Percentiles rank a stretch among this genome's conserved stretches.
These are phyloP conservation scores for Amblyopsis hoosieri DNA, from an alignment of 2,797 vertebrate species.

Conservation along the genomic window DNA sequence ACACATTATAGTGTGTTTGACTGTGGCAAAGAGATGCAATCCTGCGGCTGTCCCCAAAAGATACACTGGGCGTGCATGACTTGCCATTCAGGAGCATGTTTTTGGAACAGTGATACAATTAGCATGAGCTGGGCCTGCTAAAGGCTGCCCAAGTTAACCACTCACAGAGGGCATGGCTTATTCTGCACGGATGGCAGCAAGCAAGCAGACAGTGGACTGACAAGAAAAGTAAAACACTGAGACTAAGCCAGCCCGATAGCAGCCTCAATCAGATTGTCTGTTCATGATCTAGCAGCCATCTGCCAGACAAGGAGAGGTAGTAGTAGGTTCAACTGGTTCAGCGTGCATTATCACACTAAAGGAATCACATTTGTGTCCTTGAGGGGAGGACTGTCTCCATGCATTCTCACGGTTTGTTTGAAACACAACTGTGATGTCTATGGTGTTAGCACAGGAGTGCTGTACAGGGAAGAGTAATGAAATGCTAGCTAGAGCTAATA, in stretches of 20 bases:
- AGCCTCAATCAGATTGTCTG: neutral
- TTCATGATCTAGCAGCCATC: neutral
- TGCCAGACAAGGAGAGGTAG: no score
- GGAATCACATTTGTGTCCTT: no score
- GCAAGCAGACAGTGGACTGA: neutral
- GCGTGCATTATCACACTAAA: no score
- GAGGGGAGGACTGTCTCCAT: no score
- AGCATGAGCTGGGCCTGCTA: neutral
- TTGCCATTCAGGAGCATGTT: slow-evolving; percentile 9
- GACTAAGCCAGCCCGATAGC: neutral
- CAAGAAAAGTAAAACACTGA: neutral
- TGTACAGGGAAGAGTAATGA: no score
- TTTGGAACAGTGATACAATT: slow-evolving; percentile 14
- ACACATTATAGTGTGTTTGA: neutral
- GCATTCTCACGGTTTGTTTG: no score
- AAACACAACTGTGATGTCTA: no score
- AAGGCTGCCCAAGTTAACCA: neutral
- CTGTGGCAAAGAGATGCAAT: neutral
- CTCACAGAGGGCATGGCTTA: neutral
- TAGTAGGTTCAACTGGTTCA: no score
- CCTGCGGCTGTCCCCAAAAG: neutral
- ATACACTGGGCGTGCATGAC: slow-evolving; percentile 1
- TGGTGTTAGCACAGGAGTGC: no score
- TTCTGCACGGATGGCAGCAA: slow-evolving; percentile 8
- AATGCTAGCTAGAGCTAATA: no score